Conservation (phyloP, 1,140 invertebrate species). For the Dreissena polymorpha region DNA sequence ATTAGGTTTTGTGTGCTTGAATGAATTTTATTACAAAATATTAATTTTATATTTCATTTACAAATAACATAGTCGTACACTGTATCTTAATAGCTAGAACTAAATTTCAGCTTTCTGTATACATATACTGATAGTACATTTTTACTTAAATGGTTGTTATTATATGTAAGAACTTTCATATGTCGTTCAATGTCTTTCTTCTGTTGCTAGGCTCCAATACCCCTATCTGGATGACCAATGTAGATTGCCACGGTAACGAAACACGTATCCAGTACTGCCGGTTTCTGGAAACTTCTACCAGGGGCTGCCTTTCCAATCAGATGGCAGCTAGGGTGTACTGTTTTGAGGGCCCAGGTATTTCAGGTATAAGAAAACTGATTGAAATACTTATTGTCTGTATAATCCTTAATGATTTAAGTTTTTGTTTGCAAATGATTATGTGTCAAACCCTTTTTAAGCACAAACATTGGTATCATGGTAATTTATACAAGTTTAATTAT, state of each 20-base stretch:
- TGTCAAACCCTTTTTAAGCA: no score
- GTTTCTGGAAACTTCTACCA: slow-evolving; percentile 39
- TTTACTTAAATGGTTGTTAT: neutral
- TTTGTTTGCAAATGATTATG: no score
- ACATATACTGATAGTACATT: neutral
- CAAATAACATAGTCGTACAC: no score
- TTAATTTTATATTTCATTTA: neutral
- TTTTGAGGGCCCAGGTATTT: slow-evolving; percentile 58
- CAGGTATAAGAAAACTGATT: neutral
- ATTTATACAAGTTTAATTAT: no score
- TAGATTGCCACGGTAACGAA: slow-evolving; percentile 60
- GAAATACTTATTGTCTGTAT: no score
- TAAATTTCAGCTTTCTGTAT: slow-evolving; percentile 13
- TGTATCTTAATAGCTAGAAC: no score
- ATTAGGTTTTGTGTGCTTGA: neutral
- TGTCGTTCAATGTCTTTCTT: neutral
- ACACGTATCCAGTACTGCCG: slow-evolving; percentile 55
- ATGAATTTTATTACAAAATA: neutral
- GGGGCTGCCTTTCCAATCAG: slow-evolving; percentile 55
- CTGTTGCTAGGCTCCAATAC: slow-evolving; percentile 35
- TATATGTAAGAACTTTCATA: neutral
- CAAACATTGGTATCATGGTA: no score
- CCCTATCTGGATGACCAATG: slow-evolving; percentile 56
- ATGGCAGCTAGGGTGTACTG: slow-evolving; percentile 70
- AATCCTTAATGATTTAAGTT: no score